A percentile compares a stretch with the other conserved stretches of the same genome.
phyloP scores from a whole-genome alignment of 92 coral and sea anemone genomes.

The Desmophyllum pertusum region DNA sequence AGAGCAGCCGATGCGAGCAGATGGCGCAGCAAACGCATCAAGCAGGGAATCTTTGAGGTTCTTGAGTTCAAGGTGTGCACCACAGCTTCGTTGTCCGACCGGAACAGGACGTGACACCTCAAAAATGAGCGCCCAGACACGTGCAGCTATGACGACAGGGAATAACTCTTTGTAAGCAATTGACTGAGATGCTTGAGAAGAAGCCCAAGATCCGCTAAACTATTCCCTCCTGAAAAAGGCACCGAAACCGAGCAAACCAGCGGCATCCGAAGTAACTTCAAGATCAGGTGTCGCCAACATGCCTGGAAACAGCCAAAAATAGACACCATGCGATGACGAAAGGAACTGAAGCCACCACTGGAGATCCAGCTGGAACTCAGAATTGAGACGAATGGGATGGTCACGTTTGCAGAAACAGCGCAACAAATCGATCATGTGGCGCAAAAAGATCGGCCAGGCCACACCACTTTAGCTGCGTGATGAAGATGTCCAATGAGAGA shows the following conservation, averaged over 20 bases:
- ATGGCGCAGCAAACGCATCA: conserved; percentile 53
- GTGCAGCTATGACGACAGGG: conserved; percentile 50
- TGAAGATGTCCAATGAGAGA: conserved; percentile 37
- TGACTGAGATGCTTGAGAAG: conserved; percentile 16
- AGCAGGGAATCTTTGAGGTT: conserved; percentile 35
- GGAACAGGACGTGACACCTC: conserved; percentile 35
- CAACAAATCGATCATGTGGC: neutral
- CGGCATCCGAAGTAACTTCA: conserved; percentile 29
- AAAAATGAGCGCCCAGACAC: too few species aligned
- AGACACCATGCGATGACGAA: neutral
- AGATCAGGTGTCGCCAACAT: conserved; percentile 19
- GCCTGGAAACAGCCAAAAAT: conserved; percentile 11
- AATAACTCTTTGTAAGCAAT: too few species aligned
- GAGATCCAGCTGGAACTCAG: conserved; percentile 4
- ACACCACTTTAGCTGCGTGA: conserved; percentile 15
- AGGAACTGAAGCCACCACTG: conserved; percentile 10
- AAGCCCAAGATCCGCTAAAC: conserved; percentile 6
- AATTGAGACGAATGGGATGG: neutral
- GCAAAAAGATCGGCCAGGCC: neutral
- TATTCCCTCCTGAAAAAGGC: conserved; percentile 11
- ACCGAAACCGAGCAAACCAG: conserved; percentile 21
- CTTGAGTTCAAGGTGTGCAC: conserved; percentile 50
- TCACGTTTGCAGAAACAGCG: neutral
- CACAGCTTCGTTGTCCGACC: conserved; percentile 62
- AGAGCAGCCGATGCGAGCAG: conserved; percentile 38